These are phyloP conservation scores for Pristionchus japonicus DNA, from an alignment of 2,888 invertebrate genomes.

Conservation along the genomic window DNA sequence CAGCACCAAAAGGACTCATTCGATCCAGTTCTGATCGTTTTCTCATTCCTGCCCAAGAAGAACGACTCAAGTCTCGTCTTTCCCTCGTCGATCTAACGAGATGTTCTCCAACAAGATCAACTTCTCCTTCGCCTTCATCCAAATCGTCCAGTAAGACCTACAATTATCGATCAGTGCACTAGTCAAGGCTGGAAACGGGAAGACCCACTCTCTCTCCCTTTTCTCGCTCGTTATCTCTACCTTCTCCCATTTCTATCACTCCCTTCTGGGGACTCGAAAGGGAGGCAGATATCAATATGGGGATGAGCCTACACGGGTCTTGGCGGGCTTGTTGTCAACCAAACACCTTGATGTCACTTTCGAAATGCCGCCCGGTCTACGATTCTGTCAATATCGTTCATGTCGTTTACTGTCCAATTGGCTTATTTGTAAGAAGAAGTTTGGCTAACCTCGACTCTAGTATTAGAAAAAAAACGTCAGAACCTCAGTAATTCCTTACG, in stretches of 20 bases:
- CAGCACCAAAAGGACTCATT: neutral
- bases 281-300: neutral
- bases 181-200: neutral
- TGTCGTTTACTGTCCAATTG: too few relatives aligned
- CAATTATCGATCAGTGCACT: neutral
- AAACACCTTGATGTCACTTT: conserved; percentile 41
- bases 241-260: conserved; percentile 42
- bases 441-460: too few relatives aligned
- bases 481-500: neutral
- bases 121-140: conserved; percentile 29
- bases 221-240: conserved; percentile 46
- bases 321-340: neutral
- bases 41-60: neutral
- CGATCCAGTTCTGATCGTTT: conserved; percentile 21
- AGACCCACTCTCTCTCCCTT: conserved; percentile 47
- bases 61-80: neutral
- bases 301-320: conserved; percentile 3
- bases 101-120: neutral
- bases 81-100: neutral
- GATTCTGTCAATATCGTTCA: too few relatives aligned
- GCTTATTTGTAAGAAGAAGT: conserved; percentile 41
- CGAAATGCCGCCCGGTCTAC: too few relatives aligned
- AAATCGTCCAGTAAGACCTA: neutral
- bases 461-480: neutral
- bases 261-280: conserved; percentile 32